Evolutionary conservation across 2,113 vertebrate species (phyloP).

Genomic region (Columbina picui): DNA sequence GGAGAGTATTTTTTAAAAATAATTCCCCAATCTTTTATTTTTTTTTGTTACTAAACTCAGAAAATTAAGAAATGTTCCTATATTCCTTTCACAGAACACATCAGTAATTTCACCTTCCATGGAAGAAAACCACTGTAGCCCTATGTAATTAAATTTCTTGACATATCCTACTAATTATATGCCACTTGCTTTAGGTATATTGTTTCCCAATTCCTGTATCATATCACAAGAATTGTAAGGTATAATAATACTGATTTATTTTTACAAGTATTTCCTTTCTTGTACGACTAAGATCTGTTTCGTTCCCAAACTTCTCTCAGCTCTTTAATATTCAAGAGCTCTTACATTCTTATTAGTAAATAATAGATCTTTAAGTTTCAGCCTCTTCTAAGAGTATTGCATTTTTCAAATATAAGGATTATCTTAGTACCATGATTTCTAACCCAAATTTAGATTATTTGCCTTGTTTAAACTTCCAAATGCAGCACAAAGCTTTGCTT

Average conservation of each 20-base stretch:
- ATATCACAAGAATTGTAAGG: not conserved
- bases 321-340: not conserved
- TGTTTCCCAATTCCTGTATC: not conserved
- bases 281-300: not conserved
- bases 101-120: not conserved
- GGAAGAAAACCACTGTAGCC: not conserved
- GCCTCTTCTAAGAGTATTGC: not conserved
- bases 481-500: not conserved
- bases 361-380: not conserved
- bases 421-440: not conserved
- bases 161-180: not conserved
- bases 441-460: not conserved
- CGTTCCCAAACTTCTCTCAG: not conserved
- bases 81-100: not conserved
- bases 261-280: not conserved
- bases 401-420: conserved; percentile 5
- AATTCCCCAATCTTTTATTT: not conserved
- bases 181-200: conserved; percentile 26
- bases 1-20: not conserved
- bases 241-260: conserved; percentile 3
- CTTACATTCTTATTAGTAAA: conserved; percentile 7
- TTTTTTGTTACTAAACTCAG: not conserved
- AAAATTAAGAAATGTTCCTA: not conserved
- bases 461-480: not conserved
- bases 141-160: conserved; percentile 12